These are phyloP conservation scores for Cosmopolites sordidus DNA, from an alignment of 2,888 invertebrate species.

Conservation along the genomic window DNA sequence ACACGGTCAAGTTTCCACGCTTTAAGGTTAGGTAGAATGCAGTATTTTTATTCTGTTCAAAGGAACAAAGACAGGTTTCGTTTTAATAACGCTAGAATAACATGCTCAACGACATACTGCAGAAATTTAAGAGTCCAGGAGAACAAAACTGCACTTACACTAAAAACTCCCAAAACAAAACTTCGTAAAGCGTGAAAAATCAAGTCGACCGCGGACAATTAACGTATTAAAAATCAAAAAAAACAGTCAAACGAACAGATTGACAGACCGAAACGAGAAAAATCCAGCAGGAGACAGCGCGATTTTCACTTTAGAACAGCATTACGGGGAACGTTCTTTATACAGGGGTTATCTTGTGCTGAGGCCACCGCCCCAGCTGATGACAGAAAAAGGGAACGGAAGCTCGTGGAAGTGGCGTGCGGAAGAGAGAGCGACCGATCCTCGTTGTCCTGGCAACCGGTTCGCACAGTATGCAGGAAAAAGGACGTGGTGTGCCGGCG, in stretches of 20 bases:
- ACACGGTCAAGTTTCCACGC: neutral
- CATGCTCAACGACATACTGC: too few relatives aligned
- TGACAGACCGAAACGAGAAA: too few relatives aligned
- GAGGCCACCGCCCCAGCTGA: constrained; percentile 34
- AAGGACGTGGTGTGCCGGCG: constrained; percentile 20
- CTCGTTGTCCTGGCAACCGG: constrained; percentile 24
- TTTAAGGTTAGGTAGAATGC: neutral
- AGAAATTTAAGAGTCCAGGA: too few relatives aligned
- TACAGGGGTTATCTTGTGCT: constrained; percentile 19
- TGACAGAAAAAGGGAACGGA: constrained; percentile 12
- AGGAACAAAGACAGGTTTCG: too few relatives aligned
- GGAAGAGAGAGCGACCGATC: neutral
- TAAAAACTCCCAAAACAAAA: too few relatives aligned
- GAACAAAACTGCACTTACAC: too few relatives aligned
- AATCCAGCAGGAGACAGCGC: neutral
- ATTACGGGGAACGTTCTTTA: constrained; percentile 17
- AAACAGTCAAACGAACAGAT: too few relatives aligned
- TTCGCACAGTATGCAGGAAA: constrained; percentile 21
- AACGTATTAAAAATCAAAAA: too few relatives aligned
- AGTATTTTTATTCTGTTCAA: too few relatives aligned
- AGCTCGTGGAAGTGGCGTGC: neutral
- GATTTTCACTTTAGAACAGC: constrained; percentile 7
- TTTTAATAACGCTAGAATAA: too few relatives aligned
- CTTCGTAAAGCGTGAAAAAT: too few relatives aligned
- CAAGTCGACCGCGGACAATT: too few relatives aligned